Evolutionary conservation across 2,888 invertebrate genomes (phyloP).

Genomic region (Cephus runcator): DNA sequence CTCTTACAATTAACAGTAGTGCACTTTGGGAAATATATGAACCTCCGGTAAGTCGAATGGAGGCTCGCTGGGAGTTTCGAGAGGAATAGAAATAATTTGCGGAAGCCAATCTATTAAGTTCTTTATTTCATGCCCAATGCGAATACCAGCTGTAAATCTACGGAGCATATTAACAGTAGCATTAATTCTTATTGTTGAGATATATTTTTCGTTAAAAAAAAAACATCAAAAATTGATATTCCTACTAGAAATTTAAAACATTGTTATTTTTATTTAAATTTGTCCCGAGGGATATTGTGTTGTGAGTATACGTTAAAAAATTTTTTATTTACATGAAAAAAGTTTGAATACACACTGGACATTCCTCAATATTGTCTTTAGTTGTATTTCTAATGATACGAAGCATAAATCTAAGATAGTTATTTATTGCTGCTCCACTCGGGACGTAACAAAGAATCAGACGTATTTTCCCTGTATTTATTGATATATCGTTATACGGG

Average conservation of each 20-base stretch:
- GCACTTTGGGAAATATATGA: too few relatives aligned
- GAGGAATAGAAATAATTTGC: too few relatives aligned
- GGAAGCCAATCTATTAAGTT: too few relatives aligned
- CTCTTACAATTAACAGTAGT: too few relatives aligned
- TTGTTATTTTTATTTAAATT: not conserved
- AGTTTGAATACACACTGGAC: not conserved
- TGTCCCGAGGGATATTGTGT: not conserved
- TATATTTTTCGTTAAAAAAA: too few relatives aligned
- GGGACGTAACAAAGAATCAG: not conserved
- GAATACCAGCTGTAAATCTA: too few relatives aligned
- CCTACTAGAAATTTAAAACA: not conserved
- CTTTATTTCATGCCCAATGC: too few relatives aligned
- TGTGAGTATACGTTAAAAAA: not conserved
- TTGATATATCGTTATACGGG: not conserved
- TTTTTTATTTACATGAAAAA: not conserved
- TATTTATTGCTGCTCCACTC: not conserved
- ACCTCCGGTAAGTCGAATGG: too few relatives aligned
- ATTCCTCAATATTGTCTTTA: not conserved
- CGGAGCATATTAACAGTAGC: too few relatives aligned
- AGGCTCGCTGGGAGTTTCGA: too few relatives aligned
- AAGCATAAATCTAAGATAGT: not conserved
- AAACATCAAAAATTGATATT: not conserved
- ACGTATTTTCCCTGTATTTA: not conserved
- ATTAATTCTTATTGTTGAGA: too few relatives aligned
- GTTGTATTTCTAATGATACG: not conserved